Base-by-base conservation (phyloP, 2,797 vertebrate species). In the Ctenosaura bakeri region DNA sequence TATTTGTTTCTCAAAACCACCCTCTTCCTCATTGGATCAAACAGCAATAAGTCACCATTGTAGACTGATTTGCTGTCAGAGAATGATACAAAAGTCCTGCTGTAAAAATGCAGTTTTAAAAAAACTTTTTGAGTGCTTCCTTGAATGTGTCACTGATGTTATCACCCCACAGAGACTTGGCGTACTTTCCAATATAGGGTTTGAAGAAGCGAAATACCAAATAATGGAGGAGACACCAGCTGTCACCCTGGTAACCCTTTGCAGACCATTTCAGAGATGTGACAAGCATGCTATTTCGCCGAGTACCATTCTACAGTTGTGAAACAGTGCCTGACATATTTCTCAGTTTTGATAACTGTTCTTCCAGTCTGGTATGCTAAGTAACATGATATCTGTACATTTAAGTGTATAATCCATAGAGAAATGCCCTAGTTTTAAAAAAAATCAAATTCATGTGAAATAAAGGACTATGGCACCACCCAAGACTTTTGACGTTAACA, bases 11-110 rank as follows among this genome's bases (percentile, higher is more conserved):
- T 93, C 71, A 87, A 90, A 93, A 73, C 90, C 88, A 76, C 66
- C 79, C 88, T 80, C 83, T 94, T 89, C 38, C 71, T 91, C 88
- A 14, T 86, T 29, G 62, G 84, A 54, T 32, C 5, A 59, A 92
- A 90, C 50, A 92, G 81, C 92, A 94, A 86, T 87, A 91, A 89
- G 77, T 74, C 52, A 92, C 86, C 83, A 91, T 90, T 90, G 87
- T 92, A 91, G 89, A 94, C 91, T 93, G 91, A 93, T 95, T 94
- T 94, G 89, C 90, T 94, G 92, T 94, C 93, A 93, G 83, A 93
- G 94, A 94, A 90, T 93, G 26, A 92, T 93, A 92, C 94, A 83
- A 93, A 92, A 38, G 91, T 52, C 83, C 0, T 0, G 92, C 88
- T 94, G 82, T 93, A 94, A 91, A 94, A 94, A 93, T 93, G 88